These are phyloP conservation scores for Isoperla grammatica DNA, from an alignment of 2,888 invertebrate genomes.

Conservation along the genomic window DNA sequence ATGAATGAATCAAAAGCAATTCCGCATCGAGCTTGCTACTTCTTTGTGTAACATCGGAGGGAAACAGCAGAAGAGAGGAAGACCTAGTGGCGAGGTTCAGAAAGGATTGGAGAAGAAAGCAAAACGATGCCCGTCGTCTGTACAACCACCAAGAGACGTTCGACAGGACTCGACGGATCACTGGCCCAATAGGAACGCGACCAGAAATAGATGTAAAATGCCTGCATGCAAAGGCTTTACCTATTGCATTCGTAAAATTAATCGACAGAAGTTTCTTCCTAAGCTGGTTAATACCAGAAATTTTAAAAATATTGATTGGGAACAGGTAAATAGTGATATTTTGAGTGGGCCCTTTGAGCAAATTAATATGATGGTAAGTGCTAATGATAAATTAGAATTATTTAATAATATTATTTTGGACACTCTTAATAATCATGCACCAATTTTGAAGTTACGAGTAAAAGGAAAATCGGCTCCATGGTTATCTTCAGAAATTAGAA, in stretches of 20 bases:
- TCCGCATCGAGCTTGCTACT: neutral
- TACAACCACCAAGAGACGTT: slow-evolving; percentile 21
- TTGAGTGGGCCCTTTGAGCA: no score
- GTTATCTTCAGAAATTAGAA: no score
- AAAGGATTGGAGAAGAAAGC: neutral
- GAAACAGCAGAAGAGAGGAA: slow-evolving; percentile 6
- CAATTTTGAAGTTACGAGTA: no score
- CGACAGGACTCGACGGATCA: slow-evolving; percentile 19
- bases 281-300: no score
- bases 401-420: no score
- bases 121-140: slow-evolving; percentile 6
- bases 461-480: no score
- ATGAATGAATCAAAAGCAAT: neutral
- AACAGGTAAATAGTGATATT: no score
- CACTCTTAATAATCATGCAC: no score
- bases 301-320: no score
- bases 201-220: slow-evolving; percentile 21
- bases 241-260: neutral
- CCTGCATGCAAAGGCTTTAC: slow-evolving; percentile 21
- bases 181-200: slow-evolving; percentile 17
- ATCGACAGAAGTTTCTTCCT: neutral
- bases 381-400: no score
- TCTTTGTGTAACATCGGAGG: neutral
- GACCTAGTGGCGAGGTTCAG: neutral
- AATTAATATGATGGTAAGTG: no score